Percentiles rank a stretch among this genome's conserved stretches.
These are phyloP conservation scores for Lanistes nyassanus DNA, from an alignment of 1,140 invertebrate genomes.

Conservation along the genomic window DNA sequence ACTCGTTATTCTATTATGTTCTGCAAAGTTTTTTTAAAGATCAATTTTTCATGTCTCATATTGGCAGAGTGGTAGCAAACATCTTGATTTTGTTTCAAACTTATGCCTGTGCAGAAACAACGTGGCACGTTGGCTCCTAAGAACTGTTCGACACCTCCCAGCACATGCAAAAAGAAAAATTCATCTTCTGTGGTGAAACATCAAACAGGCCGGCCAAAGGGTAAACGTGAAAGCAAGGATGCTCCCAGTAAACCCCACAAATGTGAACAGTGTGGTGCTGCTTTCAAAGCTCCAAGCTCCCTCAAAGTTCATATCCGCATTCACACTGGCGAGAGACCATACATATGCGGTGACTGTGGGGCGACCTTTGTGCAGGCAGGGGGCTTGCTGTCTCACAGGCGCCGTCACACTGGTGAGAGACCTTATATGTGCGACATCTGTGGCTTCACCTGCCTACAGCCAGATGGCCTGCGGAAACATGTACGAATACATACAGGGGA, in stretches of 20 bases:
- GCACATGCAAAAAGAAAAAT: too few species aligned
- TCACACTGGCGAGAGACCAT: slow-evolving; percentile 53
- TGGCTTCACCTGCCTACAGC: slow-evolving; percentile 84
- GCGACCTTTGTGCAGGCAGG: slow-evolving; percentile 37
- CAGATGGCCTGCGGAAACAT: slow-evolving; percentile 54
- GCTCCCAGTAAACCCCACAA: slow-evolving; percentile 36
- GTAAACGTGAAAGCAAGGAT: slow-evolving; percentile 87
- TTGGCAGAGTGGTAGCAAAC: too few species aligned
- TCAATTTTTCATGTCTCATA: too few species aligned
- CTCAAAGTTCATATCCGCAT: slow-evolving; percentile 42
- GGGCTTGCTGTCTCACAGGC: slow-evolving; percentile 55
- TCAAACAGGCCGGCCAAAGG: too few species aligned
- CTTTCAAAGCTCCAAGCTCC: slow-evolving; percentile 33
- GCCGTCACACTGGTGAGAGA: slow-evolving; percentile 89
- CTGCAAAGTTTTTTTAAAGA: too few species aligned
- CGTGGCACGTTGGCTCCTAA: too few species aligned
- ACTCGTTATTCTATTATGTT: too few species aligned
- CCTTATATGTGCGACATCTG: slow-evolving; percentile 98
- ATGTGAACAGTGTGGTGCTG: slow-evolving; percentile 44
- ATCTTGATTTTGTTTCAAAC: too few species aligned
- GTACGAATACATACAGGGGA: slow-evolving; percentile 61
- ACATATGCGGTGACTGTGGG: slow-evolving; percentile 50
- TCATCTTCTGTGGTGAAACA: too few species aligned
- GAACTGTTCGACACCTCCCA: too few species aligned
- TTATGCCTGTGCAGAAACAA: too few species aligned